A percentile compares a stretch with the other conserved stretches of the same genome.
These are phyloP conservation scores for Pycnonotus jocosus DNA, from an alignment of 2,113 vertebrate genomes.

Conservation along the genomic window DNA sequence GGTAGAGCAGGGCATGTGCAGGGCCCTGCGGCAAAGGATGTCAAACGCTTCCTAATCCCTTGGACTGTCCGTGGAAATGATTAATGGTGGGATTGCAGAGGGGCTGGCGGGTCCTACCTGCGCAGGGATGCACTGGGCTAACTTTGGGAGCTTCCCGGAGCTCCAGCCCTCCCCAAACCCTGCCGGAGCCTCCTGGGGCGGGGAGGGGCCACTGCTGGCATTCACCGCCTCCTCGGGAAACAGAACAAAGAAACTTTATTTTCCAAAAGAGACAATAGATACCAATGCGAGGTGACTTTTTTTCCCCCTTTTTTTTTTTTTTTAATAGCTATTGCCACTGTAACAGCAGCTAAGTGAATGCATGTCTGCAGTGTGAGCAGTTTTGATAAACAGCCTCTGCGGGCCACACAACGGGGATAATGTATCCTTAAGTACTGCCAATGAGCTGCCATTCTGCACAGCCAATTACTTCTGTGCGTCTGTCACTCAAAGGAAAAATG, in stretches of 20 bases:
- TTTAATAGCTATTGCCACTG: constrained; percentile 70
- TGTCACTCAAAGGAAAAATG: constrained; percentile 89
- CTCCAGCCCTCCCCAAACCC: not conserved
- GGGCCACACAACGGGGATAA: constrained; percentile 85
- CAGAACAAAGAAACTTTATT: constrained; percentile 74
- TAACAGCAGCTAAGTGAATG: constrained; percentile 76
- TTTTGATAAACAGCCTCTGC: constrained; percentile 87
- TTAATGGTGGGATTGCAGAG: not conserved
- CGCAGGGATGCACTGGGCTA: rapidly evolving
- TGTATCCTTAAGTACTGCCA: constrained; percentile 88
- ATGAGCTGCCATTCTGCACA: constrained; percentile 88
- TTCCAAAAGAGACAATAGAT: constrained; percentile 54
- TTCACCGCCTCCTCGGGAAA: constrained; percentile 27
- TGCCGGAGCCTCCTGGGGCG: rapidly evolving
- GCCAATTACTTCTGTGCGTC: constrained; percentile 86
- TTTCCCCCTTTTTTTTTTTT: not conserved
- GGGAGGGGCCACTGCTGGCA: not conserved
- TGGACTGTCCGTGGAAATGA: not conserved
- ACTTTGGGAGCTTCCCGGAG: not conserved
- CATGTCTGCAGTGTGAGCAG: constrained; percentile 80
- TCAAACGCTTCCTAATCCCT: not conserved
- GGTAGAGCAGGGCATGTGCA: not conserved
- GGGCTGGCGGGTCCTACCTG: not conserved
- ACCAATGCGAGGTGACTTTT: constrained; percentile 28
- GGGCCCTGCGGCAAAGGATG: not conserved